Evolutionary conservation across 1,140 invertebrate genomes (phyloP), one percentile per base, ranked within the genome.

Genomic region (Branchinecta lynchi): DNA sequence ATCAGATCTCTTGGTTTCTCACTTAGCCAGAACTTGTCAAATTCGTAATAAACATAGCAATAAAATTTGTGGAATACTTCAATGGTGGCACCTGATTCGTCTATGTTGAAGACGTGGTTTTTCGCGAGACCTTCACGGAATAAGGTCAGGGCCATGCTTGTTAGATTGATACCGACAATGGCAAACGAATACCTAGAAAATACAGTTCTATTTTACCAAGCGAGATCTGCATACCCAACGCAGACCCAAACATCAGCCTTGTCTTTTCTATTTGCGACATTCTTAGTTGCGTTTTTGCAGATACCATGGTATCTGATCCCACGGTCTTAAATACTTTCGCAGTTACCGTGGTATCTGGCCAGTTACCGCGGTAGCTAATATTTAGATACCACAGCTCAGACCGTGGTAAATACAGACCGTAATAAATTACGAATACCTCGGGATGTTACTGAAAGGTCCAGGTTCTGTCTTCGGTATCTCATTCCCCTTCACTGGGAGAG

Each of bases 61-160:
- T 97, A 98, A 75, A 97, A 87, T 76, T 87, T 87, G 80, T 98
- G 92, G 80, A 97, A 97, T 77, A 89, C 84, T 76, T 87, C 84
- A 45, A 96, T 79, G 21, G 79, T 84, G 66, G 85, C 89, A 74
- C 72, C 69, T 70, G 70, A 68, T 72, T 87, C 76, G n/a, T 83
- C 85, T 66, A 84, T 81, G 81, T 97, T 98, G 77, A 90, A 98
- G 78, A 98, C 87, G 77, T 98, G 94, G 44, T 88, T 89, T 78
- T 93, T 93, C 0, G 93, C 89, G 66, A 85, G 80, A 66, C 90
- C 90, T 74, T 88, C 85, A 72, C 86, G 86, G 8, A 98, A 77
- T 8, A 98, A 78, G 72, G 86, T 83, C 74, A 89, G 87, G 9
- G 90, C 88, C 85, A 97, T 87, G 74, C 89, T 89, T 0, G 94